These are phyloP conservation scores for Drosophila macrospina DNA, from an alignment of 2,888 invertebrate species.

Conservation along the genomic window DNA sequence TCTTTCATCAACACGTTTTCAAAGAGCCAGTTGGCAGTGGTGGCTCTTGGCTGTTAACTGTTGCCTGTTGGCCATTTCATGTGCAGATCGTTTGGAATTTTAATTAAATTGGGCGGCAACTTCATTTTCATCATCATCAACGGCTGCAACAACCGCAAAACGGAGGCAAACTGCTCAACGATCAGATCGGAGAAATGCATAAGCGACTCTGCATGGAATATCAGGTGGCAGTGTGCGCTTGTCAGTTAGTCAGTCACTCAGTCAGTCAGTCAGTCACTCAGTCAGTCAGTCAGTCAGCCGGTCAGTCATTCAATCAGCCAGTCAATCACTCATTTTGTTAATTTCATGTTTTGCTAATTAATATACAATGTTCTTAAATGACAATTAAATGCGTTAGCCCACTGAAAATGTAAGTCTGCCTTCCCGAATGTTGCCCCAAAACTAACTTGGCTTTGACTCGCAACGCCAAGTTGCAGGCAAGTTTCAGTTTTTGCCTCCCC, in stretches of 20 bases:
- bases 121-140: constrained; percentile 81
- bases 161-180: constrained; percentile 30
- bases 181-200: constrained; percentile 60
- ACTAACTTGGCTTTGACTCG: constrained; percentile 5
- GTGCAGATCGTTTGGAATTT: constrained; percentile 82
- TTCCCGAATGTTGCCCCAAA: constrained; percentile 4
- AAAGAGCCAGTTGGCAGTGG: constrained; percentile 14
- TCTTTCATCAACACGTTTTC: constrained; percentile 76
- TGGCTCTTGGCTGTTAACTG: background rate
- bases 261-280: constrained; percentile 18
- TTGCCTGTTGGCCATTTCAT: constrained; percentile 47
- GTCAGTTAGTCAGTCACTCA: constrained; percentile 22
- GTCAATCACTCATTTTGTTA: constrained; percentile 54
- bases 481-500: background rate
- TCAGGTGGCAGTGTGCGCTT: constrained; percentile 64
- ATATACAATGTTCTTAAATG: constrained; percentile 70
- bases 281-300: constrained; percentile 15
- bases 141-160: constrained; percentile 31
- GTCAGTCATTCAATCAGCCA: constrained; percentile 27
- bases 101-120: constrained; percentile 83
- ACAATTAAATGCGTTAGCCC: constrained; percentile 69
- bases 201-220: constrained; percentile 45
- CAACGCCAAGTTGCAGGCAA: background rate
- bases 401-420: constrained; percentile 46
- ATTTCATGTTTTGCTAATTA: constrained; percentile 80